Percentiles rank a stretch among this genome's conserved stretches.
These are phyloP conservation scores for Idaea aversata DNA, from an alignment of 2,888 invertebrate species.

Conservation along the genomic window DNA sequence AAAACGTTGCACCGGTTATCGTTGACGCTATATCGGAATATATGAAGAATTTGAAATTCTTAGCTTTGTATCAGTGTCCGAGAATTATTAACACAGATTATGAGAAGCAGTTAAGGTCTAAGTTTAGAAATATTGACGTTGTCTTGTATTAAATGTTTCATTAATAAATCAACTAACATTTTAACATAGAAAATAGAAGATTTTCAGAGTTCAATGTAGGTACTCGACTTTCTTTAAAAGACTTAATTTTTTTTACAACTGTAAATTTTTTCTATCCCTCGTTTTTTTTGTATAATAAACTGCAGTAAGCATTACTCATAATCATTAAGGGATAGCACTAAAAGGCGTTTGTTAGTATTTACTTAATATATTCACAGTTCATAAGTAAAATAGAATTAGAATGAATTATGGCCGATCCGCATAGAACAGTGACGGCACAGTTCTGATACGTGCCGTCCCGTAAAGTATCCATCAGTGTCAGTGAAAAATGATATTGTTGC, in stretches of 20 bases:
- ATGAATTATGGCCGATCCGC: no score
- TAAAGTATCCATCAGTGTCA: no score
- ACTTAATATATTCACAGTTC: background rate
- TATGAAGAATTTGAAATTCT: slow-evolving; percentile 63
- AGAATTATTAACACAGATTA: slow-evolving; percentile 63
- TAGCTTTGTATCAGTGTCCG: slow-evolving; percentile 71
- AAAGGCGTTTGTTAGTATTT: background rate
- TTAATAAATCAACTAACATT: background rate
- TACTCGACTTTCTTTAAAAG: no score
- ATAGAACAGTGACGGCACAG: no score
- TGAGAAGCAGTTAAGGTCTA: slow-evolving; percentile 64
- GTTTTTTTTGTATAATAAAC: no score
- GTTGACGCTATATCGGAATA: slow-evolving; percentile 67
- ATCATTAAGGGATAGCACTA: background rate
- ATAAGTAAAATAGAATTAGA: background rate
- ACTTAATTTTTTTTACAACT: no score
- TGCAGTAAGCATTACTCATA: background rate
- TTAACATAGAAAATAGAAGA: no score
- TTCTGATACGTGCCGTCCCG: no score
- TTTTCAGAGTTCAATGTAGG: no score
- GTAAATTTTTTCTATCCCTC: no score
- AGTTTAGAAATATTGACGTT: slow-evolving; percentile 69
- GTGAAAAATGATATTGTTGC: no score
- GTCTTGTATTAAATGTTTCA: slow-evolving; percentile 53
- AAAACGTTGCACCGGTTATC: slow-evolving; percentile 59